Evolutionary conservation across 2,113 vertebrate genomes (phyloP).

Genomic region (human (Homo sapiens)): DNA sequence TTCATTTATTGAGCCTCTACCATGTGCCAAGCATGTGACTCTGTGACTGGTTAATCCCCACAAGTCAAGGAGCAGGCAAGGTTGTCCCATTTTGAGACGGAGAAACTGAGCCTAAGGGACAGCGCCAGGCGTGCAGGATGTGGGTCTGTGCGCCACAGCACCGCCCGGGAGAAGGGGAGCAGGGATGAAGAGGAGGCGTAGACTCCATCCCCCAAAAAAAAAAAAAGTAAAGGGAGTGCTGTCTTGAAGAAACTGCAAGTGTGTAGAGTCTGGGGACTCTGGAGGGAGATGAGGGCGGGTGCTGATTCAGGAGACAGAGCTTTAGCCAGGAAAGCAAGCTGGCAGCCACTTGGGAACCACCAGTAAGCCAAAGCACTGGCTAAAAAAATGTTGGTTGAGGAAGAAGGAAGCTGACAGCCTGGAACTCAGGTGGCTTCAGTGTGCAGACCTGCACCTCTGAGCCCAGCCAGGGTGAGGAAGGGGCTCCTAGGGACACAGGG

Average conservation of each 20-base stretch:
- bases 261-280: not conserved
- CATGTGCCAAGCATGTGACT: not conserved
- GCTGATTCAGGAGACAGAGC: not conserved
- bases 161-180: fast-evolving
- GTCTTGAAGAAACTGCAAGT: not conserved
- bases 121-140: fast-evolving
- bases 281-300: no score
- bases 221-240: not conserved
- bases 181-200: not conserved
- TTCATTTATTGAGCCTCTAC: not conserved
- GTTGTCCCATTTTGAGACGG: not conserved
- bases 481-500: not conserved
- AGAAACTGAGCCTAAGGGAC: not conserved
- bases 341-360: not conserved
- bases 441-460: not conserved
- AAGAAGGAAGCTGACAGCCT: not conserved
- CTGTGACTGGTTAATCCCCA: not conserved
- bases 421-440: not conserved
- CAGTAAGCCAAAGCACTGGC: not conserved
- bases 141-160: not conserved
- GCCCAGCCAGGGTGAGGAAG: not conserved
- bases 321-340: not conserved
- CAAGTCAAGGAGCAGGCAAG: not conserved
- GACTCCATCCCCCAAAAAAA: no score
- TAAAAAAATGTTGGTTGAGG: not conserved